phyloP scores from a whole-genome alignment of 2,797 vertebrate species.

The Huso huso region DNA sequence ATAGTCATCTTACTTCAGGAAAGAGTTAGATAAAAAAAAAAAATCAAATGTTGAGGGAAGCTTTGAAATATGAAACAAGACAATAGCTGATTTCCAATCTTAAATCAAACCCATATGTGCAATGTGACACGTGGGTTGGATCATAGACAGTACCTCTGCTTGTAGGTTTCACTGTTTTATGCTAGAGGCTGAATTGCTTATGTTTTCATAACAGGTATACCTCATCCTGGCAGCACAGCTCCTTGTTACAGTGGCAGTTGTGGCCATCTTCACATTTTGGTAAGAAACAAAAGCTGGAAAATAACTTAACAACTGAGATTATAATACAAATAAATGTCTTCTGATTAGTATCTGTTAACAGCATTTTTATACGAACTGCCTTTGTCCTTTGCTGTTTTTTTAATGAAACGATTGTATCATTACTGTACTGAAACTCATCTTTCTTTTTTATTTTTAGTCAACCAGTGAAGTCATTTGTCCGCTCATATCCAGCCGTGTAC shows the following conservation, averaged over 20 bases:
- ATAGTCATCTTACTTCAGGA: too few species aligned
- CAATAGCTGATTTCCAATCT: too few species aligned
- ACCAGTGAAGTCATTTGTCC: conserved; percentile 66
- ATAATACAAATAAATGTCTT: background rate
- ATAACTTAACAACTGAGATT: too few species aligned
- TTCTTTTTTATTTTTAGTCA: conserved; percentile 45
- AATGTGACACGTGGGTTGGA: too few species aligned
- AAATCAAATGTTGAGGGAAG: too few species aligned
- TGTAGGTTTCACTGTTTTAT: too few species aligned
- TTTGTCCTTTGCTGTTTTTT: conserved; percentile 2
- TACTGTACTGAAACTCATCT: background rate
- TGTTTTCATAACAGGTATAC: conserved; percentile 68
- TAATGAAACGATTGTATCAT: too few species aligned
- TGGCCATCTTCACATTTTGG: conserved; percentile 82
- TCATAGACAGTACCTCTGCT: too few species aligned
- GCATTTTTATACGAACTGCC: too few species aligned
- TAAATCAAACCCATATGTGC: too few species aligned
- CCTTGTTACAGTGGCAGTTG: conserved; percentile 70
- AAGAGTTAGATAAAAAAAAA: too few species aligned
- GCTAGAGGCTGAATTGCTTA: background rate
- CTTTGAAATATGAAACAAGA: too few species aligned
- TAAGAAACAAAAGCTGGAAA: conserved; percentile 49
- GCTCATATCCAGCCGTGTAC: conserved; percentile 62
- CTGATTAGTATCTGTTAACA: background rate
- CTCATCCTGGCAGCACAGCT: conserved; percentile 80